Percentiles rank a stretch among this genome's conserved stretches.
These are phyloP conservation scores for Laterallus jamaicensis DNA, from an alignment of 2,113 vertebrate species.

Conservation along the genomic window DNA sequence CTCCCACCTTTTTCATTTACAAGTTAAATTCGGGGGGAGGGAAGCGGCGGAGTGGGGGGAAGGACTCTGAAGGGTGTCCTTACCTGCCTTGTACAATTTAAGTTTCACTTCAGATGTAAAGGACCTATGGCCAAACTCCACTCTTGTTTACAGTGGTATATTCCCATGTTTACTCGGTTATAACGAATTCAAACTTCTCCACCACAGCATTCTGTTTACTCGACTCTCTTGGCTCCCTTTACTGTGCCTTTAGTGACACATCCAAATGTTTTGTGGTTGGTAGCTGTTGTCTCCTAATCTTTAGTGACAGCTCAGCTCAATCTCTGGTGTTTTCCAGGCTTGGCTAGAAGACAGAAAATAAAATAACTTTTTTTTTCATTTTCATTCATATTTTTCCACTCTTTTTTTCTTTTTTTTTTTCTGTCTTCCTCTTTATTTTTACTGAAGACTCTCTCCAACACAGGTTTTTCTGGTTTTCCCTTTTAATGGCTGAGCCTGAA, in stretches of 20 bases:
- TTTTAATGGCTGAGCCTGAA: neutral
- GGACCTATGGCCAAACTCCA: neutral
- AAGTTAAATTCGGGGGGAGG: neutral
- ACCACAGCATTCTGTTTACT: slow-evolving; percentile 23
- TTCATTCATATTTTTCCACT: neutral
- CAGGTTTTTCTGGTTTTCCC: neutral
- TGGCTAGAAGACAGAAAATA: neutral
- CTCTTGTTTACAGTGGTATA: slow-evolving; percentile 19
- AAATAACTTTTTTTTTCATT: neutral
- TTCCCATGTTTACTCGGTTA: slow-evolving; percentile 19
- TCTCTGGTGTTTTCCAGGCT: neutral
- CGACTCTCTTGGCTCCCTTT: slow-evolving; percentile 14
- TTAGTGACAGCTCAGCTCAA: slow-evolving; percentile 17
- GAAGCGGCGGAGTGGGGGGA: neutral
- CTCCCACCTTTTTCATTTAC: neutral
- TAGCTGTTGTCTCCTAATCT: slow-evolving; percentile 42
- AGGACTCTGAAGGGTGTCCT: neutral
- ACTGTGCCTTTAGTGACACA: neutral
- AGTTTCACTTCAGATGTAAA: slow-evolving; percentile 6
- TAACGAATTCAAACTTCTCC: slow-evolving; percentile 1
- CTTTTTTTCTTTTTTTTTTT: too few relatives aligned
- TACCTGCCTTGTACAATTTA: neutral
- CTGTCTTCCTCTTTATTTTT: too few relatives aligned
- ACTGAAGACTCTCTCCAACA: neutral
- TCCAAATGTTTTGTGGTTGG: neutral